A percentile compares a stretch with the other conserved stretches of the same genome.
Evolutionary conservation across 2,113 vertebrate genomes (phyloP).

Genomic region (Silurus glanis): DNA sequence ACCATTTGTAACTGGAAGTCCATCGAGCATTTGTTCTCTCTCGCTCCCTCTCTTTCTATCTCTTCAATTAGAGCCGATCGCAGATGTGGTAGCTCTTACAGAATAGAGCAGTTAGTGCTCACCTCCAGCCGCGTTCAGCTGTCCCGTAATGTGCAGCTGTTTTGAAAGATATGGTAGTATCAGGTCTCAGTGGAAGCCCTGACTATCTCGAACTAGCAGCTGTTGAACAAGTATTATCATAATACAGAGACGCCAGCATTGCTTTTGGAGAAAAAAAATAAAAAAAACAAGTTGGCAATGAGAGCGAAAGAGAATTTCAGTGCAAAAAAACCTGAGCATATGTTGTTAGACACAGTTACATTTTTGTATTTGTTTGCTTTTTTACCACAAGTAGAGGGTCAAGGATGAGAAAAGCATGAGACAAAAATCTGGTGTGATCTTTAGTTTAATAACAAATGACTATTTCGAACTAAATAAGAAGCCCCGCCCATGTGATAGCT

Average conservation of each 20-base stretch:
- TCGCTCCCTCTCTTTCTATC: not conserved
- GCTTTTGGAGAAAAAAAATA: not conserved
- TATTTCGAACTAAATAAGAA: not conserved
- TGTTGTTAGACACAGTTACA: not conserved
- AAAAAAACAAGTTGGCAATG: not conserved
- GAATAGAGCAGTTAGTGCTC: not conserved
- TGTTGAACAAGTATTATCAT: conserved; percentile 10
- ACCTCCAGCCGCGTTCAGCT: conserved; percentile 23
- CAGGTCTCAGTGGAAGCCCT: not conserved
- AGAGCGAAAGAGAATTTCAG: not conserved
- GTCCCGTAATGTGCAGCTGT: conserved; percentile 12
- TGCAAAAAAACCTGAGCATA: not conserved
- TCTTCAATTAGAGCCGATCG: not conserved
- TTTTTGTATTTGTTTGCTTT: not conserved
- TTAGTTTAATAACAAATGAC: not conserved
- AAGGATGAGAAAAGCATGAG: not conserved
- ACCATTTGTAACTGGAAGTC: not conserved
- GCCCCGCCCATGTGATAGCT: not conserved
- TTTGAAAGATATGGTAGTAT: conserved; percentile 14
- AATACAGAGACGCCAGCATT: not conserved
- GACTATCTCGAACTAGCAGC: conserved; percentile 9
- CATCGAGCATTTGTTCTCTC: not conserved
- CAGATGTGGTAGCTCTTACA: not conserved
- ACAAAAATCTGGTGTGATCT: not conserved
- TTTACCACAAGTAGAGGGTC: not conserved